phyloP scores from a whole-genome alignment of 2,888 invertebrate genomes.

The Vanessa cardui region DNA sequence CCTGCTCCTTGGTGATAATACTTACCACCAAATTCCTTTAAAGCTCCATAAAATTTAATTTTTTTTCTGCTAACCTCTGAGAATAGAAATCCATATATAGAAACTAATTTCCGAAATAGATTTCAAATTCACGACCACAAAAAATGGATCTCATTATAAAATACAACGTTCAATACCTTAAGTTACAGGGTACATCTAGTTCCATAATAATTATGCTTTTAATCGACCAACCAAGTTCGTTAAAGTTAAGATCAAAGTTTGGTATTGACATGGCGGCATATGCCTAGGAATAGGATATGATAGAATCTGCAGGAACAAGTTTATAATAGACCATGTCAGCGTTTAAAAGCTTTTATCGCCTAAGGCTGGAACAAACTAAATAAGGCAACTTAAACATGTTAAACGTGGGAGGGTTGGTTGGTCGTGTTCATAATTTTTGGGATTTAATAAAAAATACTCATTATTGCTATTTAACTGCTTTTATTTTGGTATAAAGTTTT shows the following conservation, averaged over 20 bases:
- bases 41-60: no score
- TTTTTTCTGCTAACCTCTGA: no score
- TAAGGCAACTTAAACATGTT: neutral
- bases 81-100: no score
- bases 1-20: no score
- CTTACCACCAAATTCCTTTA: no score
- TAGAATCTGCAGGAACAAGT: constrained; percentile 32
- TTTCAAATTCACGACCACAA: neutral
- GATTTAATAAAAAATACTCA: no score
- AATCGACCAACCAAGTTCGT: constrained; percentile 49
- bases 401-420: neutral
- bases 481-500: no score
- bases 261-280: constrained; percentile 48
- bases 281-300: constrained; percentile 19
- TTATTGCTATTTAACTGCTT: no score
- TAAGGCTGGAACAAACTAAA: constrained; percentile 6
- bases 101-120: no score
- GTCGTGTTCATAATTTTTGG: neutral
- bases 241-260: constrained; percentile 55
- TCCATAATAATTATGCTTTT: neutral
- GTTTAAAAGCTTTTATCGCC: constrained; percentile 31
- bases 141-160: neutral
- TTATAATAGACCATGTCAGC: constrained; percentile 36
- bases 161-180: neutral
- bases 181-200: neutral